A percentile compares a stretch with the other conserved stretches of the same genome.
phyloP scores from a whole-genome alignment of 2,888 invertebrate genomes.

The Tachina fera region DNA sequence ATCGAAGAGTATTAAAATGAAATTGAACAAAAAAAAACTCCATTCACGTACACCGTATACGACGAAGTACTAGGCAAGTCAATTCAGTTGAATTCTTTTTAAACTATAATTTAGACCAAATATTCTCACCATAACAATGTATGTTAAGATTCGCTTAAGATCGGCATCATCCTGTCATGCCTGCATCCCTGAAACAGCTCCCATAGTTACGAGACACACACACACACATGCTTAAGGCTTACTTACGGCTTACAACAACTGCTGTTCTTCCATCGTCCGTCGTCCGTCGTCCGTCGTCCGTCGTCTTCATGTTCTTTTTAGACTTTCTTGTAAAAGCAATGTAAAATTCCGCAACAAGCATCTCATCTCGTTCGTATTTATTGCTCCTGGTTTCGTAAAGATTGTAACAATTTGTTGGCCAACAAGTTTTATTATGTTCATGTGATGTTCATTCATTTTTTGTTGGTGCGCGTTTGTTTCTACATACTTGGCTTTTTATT shows the following conservation, averaged over 20 bases:
- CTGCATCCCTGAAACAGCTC: slow-evolving; percentile 42
- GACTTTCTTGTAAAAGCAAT: slow-evolving; percentile 20
- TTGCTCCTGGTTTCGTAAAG: slow-evolving; percentile 62
- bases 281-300: not conserved
- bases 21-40: not conserved
- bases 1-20: slow-evolving; percentile 8
- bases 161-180: slow-evolving; percentile 36
- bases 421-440: slow-evolving; percentile 76
- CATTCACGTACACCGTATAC: slow-evolving; percentile 7
- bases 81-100: slow-evolving; percentile 47
- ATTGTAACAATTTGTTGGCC: slow-evolving; percentile 79
- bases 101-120: slow-evolving; percentile 67
- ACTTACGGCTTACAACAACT: slow-evolving; percentile 23
- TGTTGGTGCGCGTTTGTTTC: not conserved
- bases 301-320: not conserved
- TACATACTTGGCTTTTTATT: slow-evolving; percentile 18
- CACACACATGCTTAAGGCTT: not conserved
- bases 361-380: slow-evolving; percentile 61
- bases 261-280: slow-evolving; percentile 18
- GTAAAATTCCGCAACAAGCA: not conserved
- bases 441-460: slow-evolving; percentile 3
- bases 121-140: slow-evolving; percentile 70
- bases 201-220: slow-evolving; percentile 20
- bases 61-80: slow-evolving; percentile 22
- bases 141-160: not conserved